phyloP scores from a whole-genome alignment of 2,797 vertebrate species.

The Pseudopleuronectes americanus region DNA sequence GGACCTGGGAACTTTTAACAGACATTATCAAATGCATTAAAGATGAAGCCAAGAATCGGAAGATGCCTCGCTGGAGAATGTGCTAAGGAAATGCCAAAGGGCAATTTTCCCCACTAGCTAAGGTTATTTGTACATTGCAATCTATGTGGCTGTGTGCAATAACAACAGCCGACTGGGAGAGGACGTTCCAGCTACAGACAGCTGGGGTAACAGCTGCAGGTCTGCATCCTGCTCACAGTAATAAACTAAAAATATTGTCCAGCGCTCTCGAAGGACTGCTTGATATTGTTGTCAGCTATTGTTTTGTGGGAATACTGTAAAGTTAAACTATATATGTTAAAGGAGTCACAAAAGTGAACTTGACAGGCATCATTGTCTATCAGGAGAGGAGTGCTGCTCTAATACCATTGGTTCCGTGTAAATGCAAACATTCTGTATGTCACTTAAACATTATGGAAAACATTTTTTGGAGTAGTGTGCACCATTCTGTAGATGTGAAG shows the following conservation, averaged over 20 bases:
- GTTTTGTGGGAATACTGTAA: not conserved
- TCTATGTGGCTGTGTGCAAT: conserved; percentile 42
- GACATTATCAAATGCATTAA: conserved; percentile 52
- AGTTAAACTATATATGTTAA: not conserved
- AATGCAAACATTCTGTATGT: no score
- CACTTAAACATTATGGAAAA: no score
- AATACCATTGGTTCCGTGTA: no score
- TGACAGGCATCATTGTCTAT: no score
- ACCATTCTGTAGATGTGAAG: no score
- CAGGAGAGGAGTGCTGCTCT: no score
- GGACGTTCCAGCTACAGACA: conserved; percentile 33
- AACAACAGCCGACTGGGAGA: conserved; percentile 36
- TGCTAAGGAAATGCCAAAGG: conserved; percentile 55
- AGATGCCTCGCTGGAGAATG: conserved; percentile 48
- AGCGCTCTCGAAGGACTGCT: not conserved
- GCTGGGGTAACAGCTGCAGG: conserved; percentile 27
- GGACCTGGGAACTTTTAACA: conserved; percentile 50
- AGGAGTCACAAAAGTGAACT: no score
- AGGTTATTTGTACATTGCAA: conserved; percentile 33
- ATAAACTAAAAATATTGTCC: conserved; percentile 4
- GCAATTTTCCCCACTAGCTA: conserved; percentile 40
- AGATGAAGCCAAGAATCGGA: conserved; percentile 38
- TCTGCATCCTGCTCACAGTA: conserved; percentile 17
- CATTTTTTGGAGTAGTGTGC: no score
- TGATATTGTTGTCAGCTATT: not conserved